These are phyloP conservation scores for Lacerta viridis DNA, from an alignment of 2,797 vertebrate species.

Conservation along the genomic window DNA sequence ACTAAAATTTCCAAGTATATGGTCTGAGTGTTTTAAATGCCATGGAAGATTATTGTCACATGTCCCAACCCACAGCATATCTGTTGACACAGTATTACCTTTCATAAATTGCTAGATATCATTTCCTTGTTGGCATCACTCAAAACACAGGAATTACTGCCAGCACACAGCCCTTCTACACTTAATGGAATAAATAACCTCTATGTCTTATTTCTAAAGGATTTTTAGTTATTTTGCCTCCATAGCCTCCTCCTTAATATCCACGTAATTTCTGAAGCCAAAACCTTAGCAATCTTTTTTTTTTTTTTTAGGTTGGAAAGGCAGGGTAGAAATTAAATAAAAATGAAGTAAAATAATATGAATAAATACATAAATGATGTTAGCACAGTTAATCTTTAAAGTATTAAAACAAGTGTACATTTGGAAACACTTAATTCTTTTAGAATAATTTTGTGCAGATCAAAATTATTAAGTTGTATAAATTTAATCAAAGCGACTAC, in stretches of 20 bases:
- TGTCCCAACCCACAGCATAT: conserved; percentile 53
- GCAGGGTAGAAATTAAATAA: neutral
- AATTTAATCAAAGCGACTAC: neutral
- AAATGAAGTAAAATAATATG: neutral
- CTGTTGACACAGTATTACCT: conserved; percentile 68
- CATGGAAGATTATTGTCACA: conserved; percentile 65
- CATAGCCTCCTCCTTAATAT: conserved; percentile 51
- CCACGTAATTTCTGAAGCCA: conserved; percentile 34
- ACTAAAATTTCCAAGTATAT: conserved; percentile 68
- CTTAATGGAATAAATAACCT: conserved; percentile 70
- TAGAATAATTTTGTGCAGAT: conserved; percentile 36
- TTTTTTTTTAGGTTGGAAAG: neutral
- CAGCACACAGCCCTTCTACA: conserved; percentile 48
- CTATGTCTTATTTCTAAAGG: conserved; percentile 51
- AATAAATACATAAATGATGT: conserved; percentile 24
- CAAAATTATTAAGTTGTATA: neutral
- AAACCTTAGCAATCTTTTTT: conserved; percentile 15
- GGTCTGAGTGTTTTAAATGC: conserved; percentile 61
- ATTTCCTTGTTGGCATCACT: conserved; percentile 63
- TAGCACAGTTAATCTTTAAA: conserved; percentile 13
- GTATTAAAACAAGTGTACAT: conserved; percentile 26
- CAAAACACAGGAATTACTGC: conserved; percentile 63
- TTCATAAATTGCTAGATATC: conserved; percentile 69
- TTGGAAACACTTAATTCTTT: conserved; percentile 36
- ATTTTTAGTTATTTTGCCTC: conserved; percentile 50